These are phyloP conservation scores for Terebella lapidaria DNA, from an alignment of 2,888 invertebrate species.

Conservation along the genomic window DNA sequence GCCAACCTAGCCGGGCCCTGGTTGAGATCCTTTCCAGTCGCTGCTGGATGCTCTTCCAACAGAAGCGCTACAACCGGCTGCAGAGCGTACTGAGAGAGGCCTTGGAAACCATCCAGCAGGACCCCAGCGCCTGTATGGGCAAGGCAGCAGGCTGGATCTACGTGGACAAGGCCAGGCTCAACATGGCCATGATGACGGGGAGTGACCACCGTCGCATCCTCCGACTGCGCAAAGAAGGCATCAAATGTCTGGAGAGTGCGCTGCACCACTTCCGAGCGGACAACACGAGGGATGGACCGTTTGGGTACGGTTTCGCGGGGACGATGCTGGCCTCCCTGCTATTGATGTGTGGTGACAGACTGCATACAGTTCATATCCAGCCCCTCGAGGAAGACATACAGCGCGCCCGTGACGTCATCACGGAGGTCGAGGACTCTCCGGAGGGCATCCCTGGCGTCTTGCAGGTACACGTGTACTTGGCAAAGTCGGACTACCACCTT, in stretches of 20 bases:
- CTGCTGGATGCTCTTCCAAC: constrained; percentile 1
- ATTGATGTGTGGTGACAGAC: not conserved
- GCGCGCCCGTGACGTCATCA: not conserved
- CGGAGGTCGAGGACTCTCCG: not conserved
- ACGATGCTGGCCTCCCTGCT: not conserved
- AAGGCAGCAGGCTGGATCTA: constrained; percentile 7
- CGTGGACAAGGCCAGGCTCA: not conserved
- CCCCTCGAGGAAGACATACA: not conserved
- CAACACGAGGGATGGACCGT: constrained; percentile 3
- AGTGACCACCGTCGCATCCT: not conserved
- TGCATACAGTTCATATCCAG: constrained; percentile 2
- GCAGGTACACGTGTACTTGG: too few relatives aligned
- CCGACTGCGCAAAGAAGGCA: not conserved
- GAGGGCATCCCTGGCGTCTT: too few relatives aligned
- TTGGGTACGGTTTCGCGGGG: not conserved
- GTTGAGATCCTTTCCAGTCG: not conserved
- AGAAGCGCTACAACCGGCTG: not conserved
- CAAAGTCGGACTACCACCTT: too few relatives aligned
- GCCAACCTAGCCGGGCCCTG: not conserved
- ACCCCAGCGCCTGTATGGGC: not conserved
- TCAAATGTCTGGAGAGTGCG: not conserved
- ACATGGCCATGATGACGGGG: not conserved
- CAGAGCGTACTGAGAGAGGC: not conserved
- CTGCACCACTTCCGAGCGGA: not conserved
- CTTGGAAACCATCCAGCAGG: not conserved